These are phyloP conservation scores for Tachysurus fulvidraco DNA, from an alignment of 2,113 vertebrate genomes.

Conservation along the genomic window DNA sequence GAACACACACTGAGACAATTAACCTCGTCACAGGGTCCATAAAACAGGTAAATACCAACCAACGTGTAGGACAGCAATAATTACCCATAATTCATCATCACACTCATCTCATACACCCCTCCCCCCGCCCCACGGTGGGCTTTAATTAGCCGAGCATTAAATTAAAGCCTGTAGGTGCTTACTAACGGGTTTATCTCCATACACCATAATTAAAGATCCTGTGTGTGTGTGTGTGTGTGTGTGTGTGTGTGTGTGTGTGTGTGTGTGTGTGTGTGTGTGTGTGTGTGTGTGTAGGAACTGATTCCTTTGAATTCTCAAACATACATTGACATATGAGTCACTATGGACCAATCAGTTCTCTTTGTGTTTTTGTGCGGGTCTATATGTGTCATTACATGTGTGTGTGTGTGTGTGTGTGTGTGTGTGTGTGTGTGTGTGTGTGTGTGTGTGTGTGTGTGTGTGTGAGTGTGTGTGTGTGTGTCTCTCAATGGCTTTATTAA, in stretches of 20 bases:
- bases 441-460: neutral
- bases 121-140: neutral
- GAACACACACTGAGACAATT: constrained; percentile 11
- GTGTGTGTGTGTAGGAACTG: neutral
- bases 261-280: too few species aligned
- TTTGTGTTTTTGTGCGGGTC: constrained; percentile 7
- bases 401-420: neutral
- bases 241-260: neutral
- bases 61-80: constrained; percentile 19
- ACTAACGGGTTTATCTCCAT: constrained; percentile 23
- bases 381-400: neutral
- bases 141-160: constrained; percentile 38
- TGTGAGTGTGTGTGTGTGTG: neutral
- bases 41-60: constrained; percentile 29
- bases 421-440: neutral
- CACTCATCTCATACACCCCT: neutral
- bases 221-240: constrained; percentile 13
- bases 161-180: constrained; percentile 39
- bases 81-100: constrained; percentile 32
- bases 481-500: neutral
- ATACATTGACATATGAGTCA: constrained; percentile 17
- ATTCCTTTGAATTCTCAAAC: constrained; percentile 3
- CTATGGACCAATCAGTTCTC: neutral
- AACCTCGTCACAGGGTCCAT: constrained; percentile 29
- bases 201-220: constrained; percentile 13